Evolutionary conservation across 2,797 vertebrate genomes (phyloP), one percentile per base, ranked within the genome.

Genomic region (Neostethus bicornis): DNA sequence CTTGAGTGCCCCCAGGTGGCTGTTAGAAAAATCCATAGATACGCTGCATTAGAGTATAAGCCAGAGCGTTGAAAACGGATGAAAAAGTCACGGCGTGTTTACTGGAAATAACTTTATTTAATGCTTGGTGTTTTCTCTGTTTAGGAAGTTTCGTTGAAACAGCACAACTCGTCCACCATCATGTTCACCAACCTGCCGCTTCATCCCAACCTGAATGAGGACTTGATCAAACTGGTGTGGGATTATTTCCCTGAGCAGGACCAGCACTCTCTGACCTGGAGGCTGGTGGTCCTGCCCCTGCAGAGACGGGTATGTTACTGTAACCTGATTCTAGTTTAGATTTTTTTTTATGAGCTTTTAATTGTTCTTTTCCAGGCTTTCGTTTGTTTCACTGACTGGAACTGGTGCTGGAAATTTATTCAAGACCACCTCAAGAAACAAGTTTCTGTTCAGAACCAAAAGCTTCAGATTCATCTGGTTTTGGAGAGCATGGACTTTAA

Each of bases 131-230:
- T 1, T 0, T 16, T 51, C 26, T 49, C 12, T 59, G 32, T 28
- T 17, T 5, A 81, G 75, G 20, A 6, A 5, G 54, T 28, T 24
- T 7, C 3, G 2, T 1, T 0, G 24, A 4, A 0, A 0, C 6
- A 7, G 6, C 12, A 41, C 0, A 21, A 0, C 5, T 19, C 14
- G 5, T 28, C 61, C 24, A 70, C 69, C 1, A 48, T 96, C 46
- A 87, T 93, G 66, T 61, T 97, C 64, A 93, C 93, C 1, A 92
- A 92, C 62, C 79, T 97, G 17, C 94, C 95, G 1, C 81, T 80
- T 19, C 73, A 49, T 39, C 75, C 67, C 7, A 92, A 89, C 53
- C 87, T 70, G 1, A 78, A 90, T 0, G 85, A 93, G 37, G 93
- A 96, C 9, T 60, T 96, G 19, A 85, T 73, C 13, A 87, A 81